Conservation (phyloP, 1,140 invertebrate species). For the Bombus pyrosoma region DNA sequence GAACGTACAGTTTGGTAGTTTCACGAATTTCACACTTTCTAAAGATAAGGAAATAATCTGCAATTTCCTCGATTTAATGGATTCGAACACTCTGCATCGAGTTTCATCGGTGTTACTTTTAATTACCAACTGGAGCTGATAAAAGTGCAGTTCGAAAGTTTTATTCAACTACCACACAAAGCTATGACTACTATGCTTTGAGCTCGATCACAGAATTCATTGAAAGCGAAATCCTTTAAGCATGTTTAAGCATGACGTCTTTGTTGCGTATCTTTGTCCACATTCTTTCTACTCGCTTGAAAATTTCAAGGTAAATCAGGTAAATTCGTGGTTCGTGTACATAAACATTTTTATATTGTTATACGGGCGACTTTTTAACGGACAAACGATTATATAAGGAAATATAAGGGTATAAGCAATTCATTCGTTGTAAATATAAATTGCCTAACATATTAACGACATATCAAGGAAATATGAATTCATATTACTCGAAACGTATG, state of each 20-base stretch:
- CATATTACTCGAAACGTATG: no score
- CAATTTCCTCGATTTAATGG: slow-evolving; percentile 21
- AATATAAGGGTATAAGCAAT: background rate
- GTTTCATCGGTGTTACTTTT: slow-evolving; percentile 8
- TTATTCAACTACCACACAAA: background rate
- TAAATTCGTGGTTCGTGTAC: background rate
- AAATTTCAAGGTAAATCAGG: background rate
- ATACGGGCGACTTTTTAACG: background rate
- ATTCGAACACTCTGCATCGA: slow-evolving; percentile 12
- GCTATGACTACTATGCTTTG: background rate
- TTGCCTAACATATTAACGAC: background rate
- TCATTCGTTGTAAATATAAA: background rate
- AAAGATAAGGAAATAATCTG: slow-evolving; percentile 4
- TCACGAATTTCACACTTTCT: background rate
- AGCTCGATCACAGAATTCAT: background rate
- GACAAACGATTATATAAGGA: background rate
- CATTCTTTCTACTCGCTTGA: no score
- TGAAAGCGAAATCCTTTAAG: slow-evolving; percentile 22
- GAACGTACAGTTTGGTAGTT: no score
- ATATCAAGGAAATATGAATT: no score
- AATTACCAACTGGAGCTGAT: slow-evolving; percentile 15
- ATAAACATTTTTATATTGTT: background rate
- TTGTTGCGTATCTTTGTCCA: background rate
- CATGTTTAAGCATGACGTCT: background rate
- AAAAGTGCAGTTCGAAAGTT: slow-evolving; percentile 20